phyloP scores from a whole-genome alignment of 2,888 invertebrate genomes.

The Drosophila fulvimacula region DNA sequence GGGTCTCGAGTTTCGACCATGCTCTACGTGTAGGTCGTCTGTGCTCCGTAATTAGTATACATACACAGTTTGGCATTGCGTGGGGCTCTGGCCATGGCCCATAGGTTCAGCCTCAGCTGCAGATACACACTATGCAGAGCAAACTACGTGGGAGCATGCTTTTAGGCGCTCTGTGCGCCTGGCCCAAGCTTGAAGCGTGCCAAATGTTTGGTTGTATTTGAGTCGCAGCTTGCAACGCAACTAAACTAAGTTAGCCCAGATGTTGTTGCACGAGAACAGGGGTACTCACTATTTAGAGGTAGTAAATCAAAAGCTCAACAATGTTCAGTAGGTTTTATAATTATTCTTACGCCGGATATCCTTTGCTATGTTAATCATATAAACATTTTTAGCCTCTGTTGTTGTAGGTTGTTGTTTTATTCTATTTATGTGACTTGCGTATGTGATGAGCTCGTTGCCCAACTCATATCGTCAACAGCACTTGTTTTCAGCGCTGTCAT shows the following conservation, averaged over 20 bases:
- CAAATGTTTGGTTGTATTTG: slow-evolving; percentile 76
- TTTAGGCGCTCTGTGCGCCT: slow-evolving; percentile 76
- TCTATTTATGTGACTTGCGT: slow-evolving; percentile 40
- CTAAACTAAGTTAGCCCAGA: slow-evolving; percentile 4
- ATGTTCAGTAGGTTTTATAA: neutral
- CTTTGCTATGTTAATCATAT: slow-evolving; percentile 5
- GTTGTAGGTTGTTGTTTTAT: slow-evolving; percentile 5
- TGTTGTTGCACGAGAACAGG: slow-evolving; percentile 14
- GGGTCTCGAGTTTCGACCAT: slow-evolving; percentile 35
- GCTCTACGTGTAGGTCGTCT: slow-evolving; percentile 25
- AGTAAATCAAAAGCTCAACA: neutral
- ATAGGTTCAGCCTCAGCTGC: slow-evolving; percentile 25
- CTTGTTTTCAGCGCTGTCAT: slow-evolving; percentile 26
- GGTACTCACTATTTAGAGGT: slow-evolving; percentile 12
- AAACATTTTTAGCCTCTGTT: neutral
- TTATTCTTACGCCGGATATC: slow-evolving; percentile 7
- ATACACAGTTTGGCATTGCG: slow-evolving; percentile 52
- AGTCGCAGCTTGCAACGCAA: slow-evolving; percentile 41
- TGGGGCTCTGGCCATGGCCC: slow-evolving; percentile 43
- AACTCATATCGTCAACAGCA: slow-evolving; percentile 16
- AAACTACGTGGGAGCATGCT: slow-evolving; percentile 56
- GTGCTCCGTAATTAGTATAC: slow-evolving; percentile 61
- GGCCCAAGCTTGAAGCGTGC: slow-evolving; percentile 62
- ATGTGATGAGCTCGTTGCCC: slow-evolving; percentile 31
- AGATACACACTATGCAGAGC: slow-evolving; percentile 16